These are phyloP conservation scores for Sturnus vulgaris DNA, from an alignment of 2,113 vertebrate genomes.

Conservation along the genomic window DNA sequence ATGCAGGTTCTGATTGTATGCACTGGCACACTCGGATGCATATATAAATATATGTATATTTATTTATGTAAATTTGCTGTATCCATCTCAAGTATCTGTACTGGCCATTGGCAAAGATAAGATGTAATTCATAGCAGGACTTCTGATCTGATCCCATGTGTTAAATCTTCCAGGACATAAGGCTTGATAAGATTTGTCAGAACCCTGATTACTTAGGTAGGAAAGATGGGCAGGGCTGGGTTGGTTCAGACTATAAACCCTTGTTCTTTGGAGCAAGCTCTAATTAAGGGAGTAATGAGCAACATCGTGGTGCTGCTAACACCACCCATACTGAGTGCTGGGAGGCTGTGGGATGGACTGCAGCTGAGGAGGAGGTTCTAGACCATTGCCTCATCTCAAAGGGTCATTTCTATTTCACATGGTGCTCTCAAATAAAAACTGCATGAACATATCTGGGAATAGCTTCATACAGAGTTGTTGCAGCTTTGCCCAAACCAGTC, in stretches of 20 bases:
- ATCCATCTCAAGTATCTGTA: background rate
- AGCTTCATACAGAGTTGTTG: background rate
- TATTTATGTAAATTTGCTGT: background rate
- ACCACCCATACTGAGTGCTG: background rate
- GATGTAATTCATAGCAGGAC: background rate
- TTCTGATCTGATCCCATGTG: background rate
- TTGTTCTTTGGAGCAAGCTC: background rate
- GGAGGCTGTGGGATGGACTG: background rate
- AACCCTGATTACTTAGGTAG: background rate
- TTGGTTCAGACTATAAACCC: background rate
- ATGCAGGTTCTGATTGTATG: background rate
- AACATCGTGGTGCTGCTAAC: background rate
- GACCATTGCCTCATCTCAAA: background rate
- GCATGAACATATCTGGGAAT: background rate
- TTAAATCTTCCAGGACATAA: background rate
- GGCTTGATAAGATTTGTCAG: background rate
- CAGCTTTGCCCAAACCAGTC: background rate
- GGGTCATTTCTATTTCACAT: background rate
- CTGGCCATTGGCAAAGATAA: background rate
- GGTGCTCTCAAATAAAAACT: background rate
- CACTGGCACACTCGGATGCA: background rate
- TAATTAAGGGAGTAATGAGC: slow-evolving; percentile 30
- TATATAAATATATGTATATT: background rate
- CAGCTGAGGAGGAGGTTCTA: background rate
- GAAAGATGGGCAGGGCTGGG: background rate